These are phyloP conservation scores for Thelaira solivaga DNA, from an alignment of 2,888 invertebrate genomes.

Conservation along the genomic window DNA sequence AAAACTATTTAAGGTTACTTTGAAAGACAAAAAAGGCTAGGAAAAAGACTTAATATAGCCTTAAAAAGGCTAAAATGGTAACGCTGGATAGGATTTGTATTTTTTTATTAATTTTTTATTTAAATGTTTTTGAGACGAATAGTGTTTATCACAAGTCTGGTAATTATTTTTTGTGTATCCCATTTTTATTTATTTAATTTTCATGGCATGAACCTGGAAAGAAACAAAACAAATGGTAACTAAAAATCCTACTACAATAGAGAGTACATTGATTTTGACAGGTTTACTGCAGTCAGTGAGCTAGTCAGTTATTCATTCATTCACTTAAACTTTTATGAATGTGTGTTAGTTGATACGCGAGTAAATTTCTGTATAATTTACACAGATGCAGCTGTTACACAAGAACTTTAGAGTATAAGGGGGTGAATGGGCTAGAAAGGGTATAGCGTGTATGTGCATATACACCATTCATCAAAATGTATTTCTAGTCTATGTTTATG, in stretches of 20 bases:
- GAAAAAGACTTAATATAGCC: no score
- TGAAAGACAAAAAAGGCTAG: no score
- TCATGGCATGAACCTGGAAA: slow-evolving; percentile 46
- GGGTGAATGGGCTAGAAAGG: not conserved
- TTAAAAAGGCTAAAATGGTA: no score
- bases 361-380: not conserved
- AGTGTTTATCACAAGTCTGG: no score
- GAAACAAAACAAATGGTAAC: not conserved
- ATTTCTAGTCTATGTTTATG: not conserved
- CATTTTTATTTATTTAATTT: not conserved
- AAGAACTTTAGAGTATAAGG: not conserved
- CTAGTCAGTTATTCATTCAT: slow-evolving; percentile 11
- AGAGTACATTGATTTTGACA: slow-evolving; percentile 66
- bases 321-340: slow-evolving; percentile 26
- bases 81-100: no score
- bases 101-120: no score
- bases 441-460: not conserved
- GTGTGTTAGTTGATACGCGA: not conserved
- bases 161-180: no score
- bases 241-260: slow-evolving; percentile 54
- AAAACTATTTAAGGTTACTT: no score
- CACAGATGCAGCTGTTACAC: not conserved
- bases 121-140: no score
- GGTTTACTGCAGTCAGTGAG: slow-evolving; percentile 53
- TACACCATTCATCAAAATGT: slow-evolving; percentile 25